Evolutionary conservation across 1,140 invertebrate genomes (phyloP), one percentile per base, ranked within the genome.

Genomic region (Heliconius hewitsoni): DNA sequence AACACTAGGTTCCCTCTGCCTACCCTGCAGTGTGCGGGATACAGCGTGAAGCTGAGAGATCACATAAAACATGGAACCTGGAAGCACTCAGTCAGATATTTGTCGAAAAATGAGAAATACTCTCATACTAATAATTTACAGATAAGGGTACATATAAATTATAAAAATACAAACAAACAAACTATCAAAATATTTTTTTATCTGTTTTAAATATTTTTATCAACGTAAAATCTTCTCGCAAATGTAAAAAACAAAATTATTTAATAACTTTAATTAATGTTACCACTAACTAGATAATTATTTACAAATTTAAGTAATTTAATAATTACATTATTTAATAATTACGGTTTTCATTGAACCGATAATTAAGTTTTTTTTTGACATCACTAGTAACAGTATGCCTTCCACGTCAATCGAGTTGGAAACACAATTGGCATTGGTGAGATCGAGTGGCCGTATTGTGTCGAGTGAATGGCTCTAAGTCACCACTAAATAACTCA

Each of bases 341-440:
- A 66, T 30, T 66, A 66, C 60, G 27, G 23, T 66, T 27, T 66
- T 5, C 16, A 66, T 3, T 16, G 1, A 27, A 66, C 27, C 60
- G 13, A 8, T 66, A 30, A 66, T 66, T 66, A 30, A 30, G 11
- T 27, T 30, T 66, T 30, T 66, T 27, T 23, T 27, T 66, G 27
- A 37, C 27, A 30, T 13, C 85, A 83, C 88, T 90, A 86, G 73
- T 91, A 88, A 91, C 88, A 93, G 86, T 84, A 83, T 86, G 89
- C 87, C 91, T 92, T 94, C 93, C 93, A 94, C 93, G 93, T 94
- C 92, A 93, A 94, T 92, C 92, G 91, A 94, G 93, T 93, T 94
- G 93, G 93, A 93, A 81, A 89, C 85, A 90, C 89, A 92, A 91
- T 91, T 94, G 93, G 91, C 93, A 91, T 94, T 92, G 82, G 81